Evolutionary conservation across 2,888 invertebrate species (phyloP).

Genomic region (Agrochola lychnidis): DNA sequence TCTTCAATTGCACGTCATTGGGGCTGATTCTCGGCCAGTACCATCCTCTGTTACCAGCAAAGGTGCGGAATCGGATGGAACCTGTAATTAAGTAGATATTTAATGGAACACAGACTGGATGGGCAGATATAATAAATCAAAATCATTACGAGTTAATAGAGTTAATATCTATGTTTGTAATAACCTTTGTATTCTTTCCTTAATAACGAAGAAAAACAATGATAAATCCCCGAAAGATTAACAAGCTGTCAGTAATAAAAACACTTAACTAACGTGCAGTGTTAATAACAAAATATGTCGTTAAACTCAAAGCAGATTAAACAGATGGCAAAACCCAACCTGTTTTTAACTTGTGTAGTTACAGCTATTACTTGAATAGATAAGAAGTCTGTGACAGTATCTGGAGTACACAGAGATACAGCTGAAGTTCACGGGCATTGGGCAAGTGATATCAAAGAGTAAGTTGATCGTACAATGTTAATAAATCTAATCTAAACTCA

Average conservation of each 20-base stretch:
- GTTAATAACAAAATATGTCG: conserved; percentile 21
- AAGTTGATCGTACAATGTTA: conserved; percentile 61
- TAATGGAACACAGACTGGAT: conserved; percentile 1
- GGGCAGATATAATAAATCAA: conserved; percentile 6
- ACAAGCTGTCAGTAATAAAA: conserved; percentile 34
- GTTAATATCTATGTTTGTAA: conserved; percentile 5
- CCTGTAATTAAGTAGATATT: neutral
- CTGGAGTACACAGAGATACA: conserved; percentile 56
- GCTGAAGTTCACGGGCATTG: conserved; percentile 63
- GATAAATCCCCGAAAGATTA: conserved; percentile 26
- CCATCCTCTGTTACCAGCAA: neutral
- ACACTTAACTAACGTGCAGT: conserved; percentile 7
- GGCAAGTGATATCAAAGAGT: conserved; percentile 54
- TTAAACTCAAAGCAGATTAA: conserved; percentile 27
- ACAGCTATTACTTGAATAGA: conserved; percentile 50
- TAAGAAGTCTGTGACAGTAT: conserved; percentile 62
- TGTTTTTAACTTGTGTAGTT: conserved; percentile 46
- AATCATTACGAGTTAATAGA: neutral
- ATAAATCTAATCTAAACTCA: too few relatives aligned
- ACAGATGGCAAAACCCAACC: conserved; percentile 39
- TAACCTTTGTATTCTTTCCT: conserved; percentile 19
- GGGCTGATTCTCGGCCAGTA: neutral
- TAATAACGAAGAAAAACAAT: conserved; percentile 33
- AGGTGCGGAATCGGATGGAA: neutral
- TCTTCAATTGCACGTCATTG: neutral